phyloP scores from a whole-genome alignment of 1,140 invertebrate genomes.

The Hypothenemus hampei region DNA sequence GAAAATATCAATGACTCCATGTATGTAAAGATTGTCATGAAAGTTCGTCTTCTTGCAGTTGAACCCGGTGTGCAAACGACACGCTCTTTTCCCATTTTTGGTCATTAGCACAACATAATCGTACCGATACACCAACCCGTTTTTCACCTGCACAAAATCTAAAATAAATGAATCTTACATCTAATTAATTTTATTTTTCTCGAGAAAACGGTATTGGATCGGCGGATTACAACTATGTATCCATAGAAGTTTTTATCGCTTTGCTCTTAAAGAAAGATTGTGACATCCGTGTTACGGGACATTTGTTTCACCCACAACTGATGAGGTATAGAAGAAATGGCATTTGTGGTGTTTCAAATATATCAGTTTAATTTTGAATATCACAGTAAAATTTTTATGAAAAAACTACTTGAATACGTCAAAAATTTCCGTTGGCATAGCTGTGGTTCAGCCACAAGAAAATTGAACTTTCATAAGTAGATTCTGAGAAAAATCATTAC shows the following conservation, averaged over 20 bases:
- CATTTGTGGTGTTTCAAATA: too few species aligned
- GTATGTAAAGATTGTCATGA: too few species aligned
- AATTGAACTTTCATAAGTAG: slow-evolving; percentile 17
- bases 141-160: slow-evolving; percentile 9
- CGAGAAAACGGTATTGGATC: slow-evolving; percentile 28
- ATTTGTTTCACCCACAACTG: too few species aligned
- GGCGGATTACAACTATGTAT: slow-evolving; percentile 27
- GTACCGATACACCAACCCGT: slow-evolving; percentile 25
- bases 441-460: slow-evolving; percentile 25
- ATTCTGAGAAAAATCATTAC: too few species aligned
- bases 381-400: too few species aligned
- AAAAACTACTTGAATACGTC: background rate
- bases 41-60: slow-evolving; percentile 22
- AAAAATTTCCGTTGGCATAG: slow-evolving; percentile 26
- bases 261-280: too few species aligned
- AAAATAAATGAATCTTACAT: background rate
- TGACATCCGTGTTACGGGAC: too few species aligned
- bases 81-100: slow-evolving; percentile 30
- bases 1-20: too few species aligned
- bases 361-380: too few species aligned
- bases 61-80: slow-evolving; percentile 27
- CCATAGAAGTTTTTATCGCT: slow-evolving; percentile 6
- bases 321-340: too few species aligned
- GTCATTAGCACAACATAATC: slow-evolving; percentile 29
- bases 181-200: too few species aligned